Evolutionary conservation across 1,140 invertebrate species (phyloP).

Genomic region (Chironomus striatipennis): DNA sequence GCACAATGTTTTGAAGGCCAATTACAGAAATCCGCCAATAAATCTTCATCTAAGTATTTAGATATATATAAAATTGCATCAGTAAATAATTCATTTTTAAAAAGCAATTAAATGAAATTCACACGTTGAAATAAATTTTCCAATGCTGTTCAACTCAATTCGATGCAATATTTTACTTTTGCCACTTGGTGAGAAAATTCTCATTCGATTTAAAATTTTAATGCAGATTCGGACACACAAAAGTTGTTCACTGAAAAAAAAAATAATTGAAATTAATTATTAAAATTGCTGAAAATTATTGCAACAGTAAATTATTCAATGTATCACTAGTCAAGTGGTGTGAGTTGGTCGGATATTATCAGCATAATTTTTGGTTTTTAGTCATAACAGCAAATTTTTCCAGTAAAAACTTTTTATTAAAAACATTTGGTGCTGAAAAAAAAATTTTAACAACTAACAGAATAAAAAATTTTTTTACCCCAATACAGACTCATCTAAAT

Average conservation of each 20-base stretch:
- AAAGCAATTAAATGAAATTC: too few species aligned
- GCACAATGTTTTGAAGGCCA: too few species aligned
- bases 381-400: background rate
- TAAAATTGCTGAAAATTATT: slow-evolving; percentile 9
- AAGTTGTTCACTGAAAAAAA: background rate
- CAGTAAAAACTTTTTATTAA: slow-evolving; percentile 14
- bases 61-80: too few species aligned
- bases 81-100: too few species aligned
- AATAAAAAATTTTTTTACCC: background rate
- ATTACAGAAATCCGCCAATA: too few species aligned
- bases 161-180: too few species aligned
- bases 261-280: slow-evolving; percentile 15
- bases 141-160: too few species aligned
- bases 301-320: slow-evolving; percentile 14
- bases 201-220: background rate
- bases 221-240: background rate
- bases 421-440: background rate
- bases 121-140: too few species aligned
- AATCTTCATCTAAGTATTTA: too few species aligned
- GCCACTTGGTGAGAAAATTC: too few species aligned
- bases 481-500: background rate
- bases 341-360: background rate
- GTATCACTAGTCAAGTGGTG: background rate
- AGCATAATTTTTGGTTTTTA: background rate
- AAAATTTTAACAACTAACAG: slow-evolving; percentile 6